These are phyloP conservation scores for Holacanthus passer DNA, from an alignment of 2,113 vertebrate species.

Conservation along the genomic window DNA sequence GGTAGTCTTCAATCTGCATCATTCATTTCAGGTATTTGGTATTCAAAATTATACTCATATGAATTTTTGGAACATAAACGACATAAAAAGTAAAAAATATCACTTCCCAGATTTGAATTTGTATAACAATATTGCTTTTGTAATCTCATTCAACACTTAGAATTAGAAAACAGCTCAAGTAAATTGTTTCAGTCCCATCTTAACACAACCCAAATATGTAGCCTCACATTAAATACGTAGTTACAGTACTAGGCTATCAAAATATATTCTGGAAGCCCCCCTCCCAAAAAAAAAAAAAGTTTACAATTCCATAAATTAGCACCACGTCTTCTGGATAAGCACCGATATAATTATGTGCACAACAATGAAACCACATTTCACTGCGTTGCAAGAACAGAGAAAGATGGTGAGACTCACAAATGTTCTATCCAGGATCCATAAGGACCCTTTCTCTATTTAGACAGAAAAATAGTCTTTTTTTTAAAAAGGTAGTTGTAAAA, in stretches of 20 bases:
- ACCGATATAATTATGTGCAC: slow-evolving; percentile 76
- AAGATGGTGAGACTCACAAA: slow-evolving; percentile 30
- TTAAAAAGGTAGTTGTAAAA: slow-evolving; percentile 57
- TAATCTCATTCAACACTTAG: slow-evolving; percentile 33
- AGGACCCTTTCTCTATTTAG: slow-evolving; percentile 56
- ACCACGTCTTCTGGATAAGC: slow-evolving; percentile 78
- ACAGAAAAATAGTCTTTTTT: slow-evolving; percentile 50
- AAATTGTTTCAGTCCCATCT: slow-evolving; percentile 62
- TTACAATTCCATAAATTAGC: slow-evolving; percentile 83
- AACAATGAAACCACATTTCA: slow-evolving; percentile 76
- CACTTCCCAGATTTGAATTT: slow-evolving; percentile 53
- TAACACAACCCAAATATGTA: slow-evolving; percentile 58
- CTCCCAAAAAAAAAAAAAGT: slow-evolving; percentile 36
- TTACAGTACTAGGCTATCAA: slow-evolving; percentile 78
- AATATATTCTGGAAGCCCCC: slow-evolving; percentile 69
- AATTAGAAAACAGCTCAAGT: slow-evolving; percentile 72
- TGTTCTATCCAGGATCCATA: slow-evolving; percentile 29
- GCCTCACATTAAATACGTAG: slow-evolving; percentile 78
- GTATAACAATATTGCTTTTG: slow-evolving; percentile 47
- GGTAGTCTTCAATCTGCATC: slow-evolving; percentile 58
- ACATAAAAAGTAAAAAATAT: slow-evolving; percentile 55
- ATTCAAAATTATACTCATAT: slow-evolving; percentile 57
- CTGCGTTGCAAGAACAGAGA: slow-evolving; percentile 65
- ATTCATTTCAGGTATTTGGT: slow-evolving; percentile 67
- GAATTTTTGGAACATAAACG: slow-evolving; percentile 49